Percentiles rank a stretch among this genome's conserved stretches.
These are phyloP conservation scores for Elysia chlorotica DNA, from an alignment of 1,140 invertebrate genomes.

Conservation along the genomic window DNA sequence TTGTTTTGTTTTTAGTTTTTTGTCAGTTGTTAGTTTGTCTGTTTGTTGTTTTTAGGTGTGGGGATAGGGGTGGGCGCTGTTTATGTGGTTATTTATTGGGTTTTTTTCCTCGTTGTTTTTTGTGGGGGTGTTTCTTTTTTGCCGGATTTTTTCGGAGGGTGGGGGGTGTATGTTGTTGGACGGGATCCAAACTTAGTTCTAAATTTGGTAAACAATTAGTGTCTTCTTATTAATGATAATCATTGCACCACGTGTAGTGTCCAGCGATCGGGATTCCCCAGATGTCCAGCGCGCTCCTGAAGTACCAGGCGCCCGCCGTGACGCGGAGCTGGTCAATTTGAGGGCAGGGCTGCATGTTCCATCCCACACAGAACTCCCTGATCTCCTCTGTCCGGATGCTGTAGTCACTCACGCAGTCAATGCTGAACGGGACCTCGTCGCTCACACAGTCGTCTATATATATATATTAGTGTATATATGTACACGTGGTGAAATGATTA, in stretches of 20 bases:
- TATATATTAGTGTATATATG: no score
- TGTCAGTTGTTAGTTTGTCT: not conserved
- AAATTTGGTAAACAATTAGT: conserved; percentile 26
- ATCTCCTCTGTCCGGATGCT: conserved; percentile 29
- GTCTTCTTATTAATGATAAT: conserved; percentile 42
- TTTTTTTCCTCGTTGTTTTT: not conserved
- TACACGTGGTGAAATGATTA: conserved; percentile 45
- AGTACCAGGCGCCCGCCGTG: conserved; percentile 39
- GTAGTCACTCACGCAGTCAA: conserved; percentile 27
- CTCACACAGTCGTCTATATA: no score
- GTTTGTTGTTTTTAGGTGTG: not conserved
- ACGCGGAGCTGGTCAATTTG: conserved; percentile 23
- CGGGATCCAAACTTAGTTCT: not conserved
- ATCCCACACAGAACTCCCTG: conserved; percentile 34
- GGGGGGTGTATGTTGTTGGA: not conserved
- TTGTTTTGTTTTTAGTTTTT: no score
- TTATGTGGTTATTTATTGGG: not conserved
- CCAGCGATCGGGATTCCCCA: conserved; percentile 41
- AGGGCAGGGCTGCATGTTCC: conserved; percentile 31
- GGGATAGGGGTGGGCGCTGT: not conserved
- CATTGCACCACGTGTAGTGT: conserved; percentile 38
- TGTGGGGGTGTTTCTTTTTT: not conserved
- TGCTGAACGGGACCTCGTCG: no score
- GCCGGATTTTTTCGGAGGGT: not conserved
- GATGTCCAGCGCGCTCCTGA: conserved; percentile 32